Base-by-base conservation (phyloP, 2,113 vertebrate genomes). In the Tympanuchus pallidicinctus region DNA sequence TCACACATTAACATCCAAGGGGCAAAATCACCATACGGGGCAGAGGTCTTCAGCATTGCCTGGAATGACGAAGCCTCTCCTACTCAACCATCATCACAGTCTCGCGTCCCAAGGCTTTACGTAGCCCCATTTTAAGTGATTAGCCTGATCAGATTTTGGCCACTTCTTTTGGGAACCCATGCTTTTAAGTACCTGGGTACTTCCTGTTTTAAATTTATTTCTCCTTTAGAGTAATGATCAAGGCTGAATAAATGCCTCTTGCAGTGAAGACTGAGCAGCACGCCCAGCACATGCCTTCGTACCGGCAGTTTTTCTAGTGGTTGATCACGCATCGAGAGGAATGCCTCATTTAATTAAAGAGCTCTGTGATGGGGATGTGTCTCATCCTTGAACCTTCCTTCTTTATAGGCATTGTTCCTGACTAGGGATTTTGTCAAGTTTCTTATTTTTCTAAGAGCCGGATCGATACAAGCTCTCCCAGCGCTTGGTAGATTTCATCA, bases 401-500 rank as follows among this genome's bases (percentile, higher is more conserved):
- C 38, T 81, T 59, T 25, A 15, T 67, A 74, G 9, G 43, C 3
- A 36, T 82, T 63, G 47, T 83, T 93, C 36, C 65, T 60, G 60
- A 59, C 28, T 47, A 71, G 25, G 17, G 30, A 60, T 74, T 78
- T 66, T 86, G 10, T 73, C 42, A 65, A 63, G 32, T 18, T 59
- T 60, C 79, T 69, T 20, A 17, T 15, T 74, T 71, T 84, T 36
- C 45, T 45, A 5, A 43, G 32, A 82, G 22, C 16, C 20, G 45
- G 22, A 24, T 9, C 38, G 28, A 21, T 30, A 12, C 0, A 0
- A 64, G 32, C 34, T 79, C 12, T 59, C 30, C 12, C 0, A 0
- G 16, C 15, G 14, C 47, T 60, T 66, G 40, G 60, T 21, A 36
- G 30, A 43, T 21, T 34, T 20, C 45, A 67, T 13, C 6, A 15